A percentile compares a stretch with the other conserved stretches of the same genome.
Conservation (phyloP, 2,888 invertebrate genomes). For the Drosophila setosimentum region DNA sequence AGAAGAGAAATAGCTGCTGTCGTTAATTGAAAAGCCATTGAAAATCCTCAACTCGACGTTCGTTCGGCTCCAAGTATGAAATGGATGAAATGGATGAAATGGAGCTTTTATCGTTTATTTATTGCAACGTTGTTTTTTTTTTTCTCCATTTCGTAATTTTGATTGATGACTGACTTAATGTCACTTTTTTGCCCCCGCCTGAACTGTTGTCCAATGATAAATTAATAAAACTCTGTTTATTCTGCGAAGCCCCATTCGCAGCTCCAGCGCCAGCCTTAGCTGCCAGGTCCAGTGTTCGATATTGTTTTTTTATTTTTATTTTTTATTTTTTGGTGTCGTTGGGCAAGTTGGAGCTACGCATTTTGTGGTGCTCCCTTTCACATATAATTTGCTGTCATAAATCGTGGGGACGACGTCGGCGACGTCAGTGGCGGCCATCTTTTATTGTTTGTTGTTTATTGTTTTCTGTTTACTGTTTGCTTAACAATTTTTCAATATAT, state of each 20-base stretch:
- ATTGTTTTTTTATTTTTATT: no score
- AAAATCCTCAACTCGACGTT: constrained; percentile 32
- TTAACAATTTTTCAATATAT: constrained; percentile 76
- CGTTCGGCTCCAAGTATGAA: constrained; percentile 1
- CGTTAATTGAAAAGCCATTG: constrained; percentile 54
- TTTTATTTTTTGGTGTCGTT: constrained; percentile 48
- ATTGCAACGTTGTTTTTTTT: constrained; percentile 74
- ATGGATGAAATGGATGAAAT: constrained; percentile 40
- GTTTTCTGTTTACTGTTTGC: constrained; percentile 77
- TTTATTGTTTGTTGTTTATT: constrained; percentile 70
- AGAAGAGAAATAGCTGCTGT: not conserved
- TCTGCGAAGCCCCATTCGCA: constrained; percentile 15
- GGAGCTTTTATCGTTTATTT: constrained; percentile 82
- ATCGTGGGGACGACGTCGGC: constrained; percentile 42
- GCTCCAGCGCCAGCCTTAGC: constrained; percentile 1
- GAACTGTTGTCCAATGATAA: constrained; percentile 73
- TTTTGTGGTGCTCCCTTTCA: constrained; percentile 54
- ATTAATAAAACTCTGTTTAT: constrained; percentile 77
- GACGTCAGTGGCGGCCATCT: constrained; percentile 67
- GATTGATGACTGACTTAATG: constrained; percentile 83
- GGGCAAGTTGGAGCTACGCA: constrained; percentile 59
- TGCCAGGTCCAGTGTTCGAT: constrained; percentile 15
- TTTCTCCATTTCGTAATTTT: constrained; percentile 82
- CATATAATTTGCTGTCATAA: constrained; percentile 75
- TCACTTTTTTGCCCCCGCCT: constrained; percentile 57